Evolutionary conservation across 2,888 invertebrate species (phyloP).

Genomic region (Tetragonisca angustula): DNA sequence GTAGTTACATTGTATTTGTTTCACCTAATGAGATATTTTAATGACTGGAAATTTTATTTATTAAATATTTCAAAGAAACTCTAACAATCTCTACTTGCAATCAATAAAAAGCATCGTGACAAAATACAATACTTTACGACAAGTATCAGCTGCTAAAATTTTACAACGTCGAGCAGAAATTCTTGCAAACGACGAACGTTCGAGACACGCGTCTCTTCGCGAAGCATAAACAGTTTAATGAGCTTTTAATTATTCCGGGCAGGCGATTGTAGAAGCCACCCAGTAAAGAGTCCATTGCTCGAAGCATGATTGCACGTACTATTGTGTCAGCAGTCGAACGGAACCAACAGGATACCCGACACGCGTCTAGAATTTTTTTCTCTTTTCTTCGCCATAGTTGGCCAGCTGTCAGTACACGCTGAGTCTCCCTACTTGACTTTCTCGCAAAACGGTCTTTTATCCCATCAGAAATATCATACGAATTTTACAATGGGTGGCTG

Average conservation of each 20-base stretch:
- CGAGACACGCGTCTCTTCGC: slow-evolving; percentile 43
- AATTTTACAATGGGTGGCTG: neutral
- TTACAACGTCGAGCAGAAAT: slow-evolving; percentile 20
- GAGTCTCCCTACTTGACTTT: slow-evolving; percentile 64
- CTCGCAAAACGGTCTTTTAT: slow-evolving; percentile 26
- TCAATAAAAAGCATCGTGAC: neutral
- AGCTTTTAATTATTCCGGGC: slow-evolving; percentile 76
- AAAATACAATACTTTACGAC: neutral
- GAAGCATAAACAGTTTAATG: slow-evolving; percentile 64
- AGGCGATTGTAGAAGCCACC: slow-evolving; percentile 67
- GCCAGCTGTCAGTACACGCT: slow-evolving; percentile 63
- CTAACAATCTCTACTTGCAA: neutral
- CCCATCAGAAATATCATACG: slow-evolving; percentile 4
- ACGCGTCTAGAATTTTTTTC: slow-evolving; percentile 79
- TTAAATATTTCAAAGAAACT: neutral
- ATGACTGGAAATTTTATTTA: neutral
- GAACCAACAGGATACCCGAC: slow-evolving; percentile 79
- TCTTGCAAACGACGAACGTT: slow-evolving; percentile 11
- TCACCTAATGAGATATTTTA: neutral
- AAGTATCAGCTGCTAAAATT: slow-evolving; percentile 25
- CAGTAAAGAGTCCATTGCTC: slow-evolving; percentile 65
- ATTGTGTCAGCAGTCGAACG: slow-evolving; percentile 80
- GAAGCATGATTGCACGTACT: slow-evolving; percentile 77
- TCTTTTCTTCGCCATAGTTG: slow-evolving; percentile 71
- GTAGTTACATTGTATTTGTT: neutral